Base-by-base conservation (phyloP, 2,113 vertebrate species). In the Mesitornis unicolor region DNA sequence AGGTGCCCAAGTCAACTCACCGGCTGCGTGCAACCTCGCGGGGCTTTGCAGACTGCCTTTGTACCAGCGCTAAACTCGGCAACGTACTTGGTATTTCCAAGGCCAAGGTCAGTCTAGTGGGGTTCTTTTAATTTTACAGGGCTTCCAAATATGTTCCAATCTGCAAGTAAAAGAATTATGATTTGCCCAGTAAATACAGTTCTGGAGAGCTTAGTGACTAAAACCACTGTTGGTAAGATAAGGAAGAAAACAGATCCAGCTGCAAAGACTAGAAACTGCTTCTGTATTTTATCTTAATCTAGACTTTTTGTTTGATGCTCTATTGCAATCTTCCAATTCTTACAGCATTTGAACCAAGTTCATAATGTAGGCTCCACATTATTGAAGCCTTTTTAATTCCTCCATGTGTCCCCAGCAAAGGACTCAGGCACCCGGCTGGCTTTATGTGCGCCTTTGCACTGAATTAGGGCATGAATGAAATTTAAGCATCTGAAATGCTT, bases 371-470 rank as follows among this genome's bases (percentile, higher is more conserved):
- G 35, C 31, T 45, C 16, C 43, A 40, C 11, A 2, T 28, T 63
- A 48, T 3, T 2, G 0, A 79, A 54, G 35, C 38, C 19, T 35
- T 54, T 48, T 19, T 16, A 65, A 33, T 35, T n/a, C 45, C 16
- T 84, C 48, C 61, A 22, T 3, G 24, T 1, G 1, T 24, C 43
- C 20, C 57, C 61, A 65, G 17, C 43, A 75, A 54, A 87, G 51
- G 60, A 28, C 3, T 1, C 3, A 21, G 74, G 20, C 45, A 40
- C 33, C 16, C 1, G 0, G 14, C 31, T 60, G 54, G 61, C 59
- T 87, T 63, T 40, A 20, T 1, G 0, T 16, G 6, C 0, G 3
- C 38, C 38, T 76, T 51, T 31, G 42, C 33, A 9, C 31, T 40
- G 35, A 45, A 19, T 1, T 45, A 38, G 68, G 63, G 51, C 35